Percentiles rank a stretch among this genome's conserved stretches.
Conservation (phyloP, 2,797 vertebrate species). For the Coregonus ussuriensis region DNA sequence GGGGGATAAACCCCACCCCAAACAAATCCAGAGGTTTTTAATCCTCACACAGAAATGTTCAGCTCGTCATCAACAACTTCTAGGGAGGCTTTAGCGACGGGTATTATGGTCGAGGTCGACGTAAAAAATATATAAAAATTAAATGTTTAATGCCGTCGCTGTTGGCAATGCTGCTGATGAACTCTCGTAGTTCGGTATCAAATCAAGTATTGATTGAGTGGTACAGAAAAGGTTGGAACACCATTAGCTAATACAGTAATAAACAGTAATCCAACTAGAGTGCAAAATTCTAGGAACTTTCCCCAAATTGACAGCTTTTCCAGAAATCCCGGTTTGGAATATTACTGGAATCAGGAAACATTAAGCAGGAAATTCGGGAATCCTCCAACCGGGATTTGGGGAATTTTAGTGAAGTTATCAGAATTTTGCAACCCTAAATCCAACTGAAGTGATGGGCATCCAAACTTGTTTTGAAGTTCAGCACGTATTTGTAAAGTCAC, state of each 20-base stretch:
- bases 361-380: neutral
- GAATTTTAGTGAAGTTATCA: too few species aligned
- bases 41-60: slow-evolving; percentile 58
- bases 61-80: slow-evolving; percentile 57
- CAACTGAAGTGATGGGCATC: too few species aligned
- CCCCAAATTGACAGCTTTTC: neutral
- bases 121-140: neutral
- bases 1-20: slow-evolving; percentile 61
- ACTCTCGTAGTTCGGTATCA: neutral
- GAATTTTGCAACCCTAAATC: too few species aligned
- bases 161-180: neutral
- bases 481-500: too few species aligned
- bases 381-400: neutral
- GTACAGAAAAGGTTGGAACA: neutral
- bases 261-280: neutral
- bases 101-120: slow-evolving; percentile 9
- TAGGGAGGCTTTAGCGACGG: slow-evolving; percentile 9
- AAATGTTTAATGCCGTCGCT: too few species aligned
- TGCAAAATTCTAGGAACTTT: neutral
- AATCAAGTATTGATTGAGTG: neutral
- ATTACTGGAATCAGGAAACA: neutral
- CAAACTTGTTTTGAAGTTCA: too few species aligned
- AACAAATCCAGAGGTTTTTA: slow-evolving; percentile 67
- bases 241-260: neutral
- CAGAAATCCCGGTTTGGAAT: neutral